Percentiles rank a stretch among this genome's conserved stretches.
These are phyloP conservation scores for Parasteatoda lunata DNA, from an alignment of 2,888 invertebrate species.

Conservation along the genomic window DNA sequence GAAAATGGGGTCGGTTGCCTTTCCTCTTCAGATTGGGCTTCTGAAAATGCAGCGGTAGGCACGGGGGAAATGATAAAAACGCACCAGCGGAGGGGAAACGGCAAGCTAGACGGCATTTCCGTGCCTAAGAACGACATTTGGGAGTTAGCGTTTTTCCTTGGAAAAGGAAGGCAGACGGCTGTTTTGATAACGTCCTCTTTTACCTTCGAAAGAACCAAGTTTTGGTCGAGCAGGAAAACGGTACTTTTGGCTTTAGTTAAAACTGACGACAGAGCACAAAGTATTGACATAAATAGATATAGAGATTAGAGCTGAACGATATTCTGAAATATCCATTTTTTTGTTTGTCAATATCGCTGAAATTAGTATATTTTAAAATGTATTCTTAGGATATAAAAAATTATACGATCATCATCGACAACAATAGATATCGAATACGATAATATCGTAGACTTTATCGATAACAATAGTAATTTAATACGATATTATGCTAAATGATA, in stretches of 20 bases:
- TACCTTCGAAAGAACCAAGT: neutral
- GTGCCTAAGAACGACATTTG: neutral
- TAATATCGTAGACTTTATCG: too few species aligned
- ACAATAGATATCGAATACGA: too few species aligned
- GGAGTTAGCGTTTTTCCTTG: neutral
- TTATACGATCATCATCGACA: too few species aligned
- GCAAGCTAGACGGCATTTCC: conserved; percentile 2
- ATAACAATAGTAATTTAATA: too few species aligned
- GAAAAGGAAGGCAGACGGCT: neutral
- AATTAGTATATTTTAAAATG: too few species aligned
- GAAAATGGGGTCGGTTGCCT: conserved; percentile 3
- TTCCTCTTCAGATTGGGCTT: neutral
- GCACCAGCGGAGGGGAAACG: neutral
- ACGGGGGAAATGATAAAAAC: conserved; percentile 1
- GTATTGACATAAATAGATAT: too few species aligned
- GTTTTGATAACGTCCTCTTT: conserved; percentile 2
- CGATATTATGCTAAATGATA: too few species aligned
- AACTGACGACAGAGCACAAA: too few species aligned
- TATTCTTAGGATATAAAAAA: too few species aligned
- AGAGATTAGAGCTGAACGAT: too few species aligned
- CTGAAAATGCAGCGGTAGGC: conserved; percentile 1
- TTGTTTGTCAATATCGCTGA: too few species aligned
- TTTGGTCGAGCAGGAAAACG: neutral
- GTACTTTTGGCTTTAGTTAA: neutral
- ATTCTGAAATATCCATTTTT: too few species aligned